Evolutionary conservation across 1,140 invertebrate genomes (phyloP).

Genomic region (Araneus ventricosus): DNA sequence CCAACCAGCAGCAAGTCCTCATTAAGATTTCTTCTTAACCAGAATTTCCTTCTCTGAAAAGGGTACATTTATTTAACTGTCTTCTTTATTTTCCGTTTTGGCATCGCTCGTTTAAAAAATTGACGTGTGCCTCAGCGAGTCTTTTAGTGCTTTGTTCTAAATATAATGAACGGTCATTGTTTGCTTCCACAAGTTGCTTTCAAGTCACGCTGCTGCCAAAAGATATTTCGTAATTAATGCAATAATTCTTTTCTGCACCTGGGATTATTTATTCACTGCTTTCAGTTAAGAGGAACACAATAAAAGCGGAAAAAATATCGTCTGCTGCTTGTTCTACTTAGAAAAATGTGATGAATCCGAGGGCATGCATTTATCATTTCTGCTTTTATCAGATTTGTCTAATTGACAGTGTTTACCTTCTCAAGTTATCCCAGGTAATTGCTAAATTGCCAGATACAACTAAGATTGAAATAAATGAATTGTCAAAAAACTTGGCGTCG

Average conservation of each 20-base stretch:
- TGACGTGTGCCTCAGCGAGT: not conserved
- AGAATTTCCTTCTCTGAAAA: not conserved
- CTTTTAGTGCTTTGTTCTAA: not conserved
- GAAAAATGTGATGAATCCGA: not conserved
- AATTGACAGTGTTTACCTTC: not conserved
- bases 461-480: conserved; percentile 1
- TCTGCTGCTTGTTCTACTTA: not conserved
- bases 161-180: not conserved
- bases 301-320: not conserved
- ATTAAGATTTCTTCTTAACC: not conserved
- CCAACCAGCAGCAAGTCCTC: not conserved
- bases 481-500: not conserved
- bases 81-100: not conserved
- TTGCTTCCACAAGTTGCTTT: not conserved
- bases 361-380: not conserved
- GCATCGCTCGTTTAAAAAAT: not conserved
- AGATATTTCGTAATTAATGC: not conserved
- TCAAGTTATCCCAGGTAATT: not conserved
- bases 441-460: not conserved
- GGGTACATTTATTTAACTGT: not conserved
- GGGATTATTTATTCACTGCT: not conserved
- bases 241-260: not conserved
- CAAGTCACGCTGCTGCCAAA: not conserved
- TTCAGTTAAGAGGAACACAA: not conserved
- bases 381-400: not conserved